Conservation (phyloP, 1,140 invertebrate species). For the Heliothis virescens region DNA sequence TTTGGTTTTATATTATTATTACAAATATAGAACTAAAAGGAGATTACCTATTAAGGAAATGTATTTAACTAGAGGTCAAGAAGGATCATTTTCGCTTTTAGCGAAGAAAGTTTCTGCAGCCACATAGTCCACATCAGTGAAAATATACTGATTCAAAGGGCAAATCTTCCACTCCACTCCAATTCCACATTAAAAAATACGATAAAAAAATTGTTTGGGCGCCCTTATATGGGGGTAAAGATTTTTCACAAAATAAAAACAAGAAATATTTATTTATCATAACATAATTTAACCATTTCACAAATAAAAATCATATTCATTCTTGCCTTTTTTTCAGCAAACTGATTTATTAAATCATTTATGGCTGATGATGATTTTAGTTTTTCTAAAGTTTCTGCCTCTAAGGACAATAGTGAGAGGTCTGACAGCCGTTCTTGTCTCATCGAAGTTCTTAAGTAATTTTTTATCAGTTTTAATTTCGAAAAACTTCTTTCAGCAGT, state of each 20-base stretch:
- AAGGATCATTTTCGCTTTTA: slow-evolving; percentile 22
- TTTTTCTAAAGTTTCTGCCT: slow-evolving; percentile 61
- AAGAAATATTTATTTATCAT: slow-evolving; percentile 51
- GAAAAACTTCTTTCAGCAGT: slow-evolving; percentile 60
- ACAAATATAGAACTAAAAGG: slow-evolving; percentile 15
- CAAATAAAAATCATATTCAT: slow-evolving; percentile 50
- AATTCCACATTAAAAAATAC: too few relatives aligned
- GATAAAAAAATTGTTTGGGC: background rate
- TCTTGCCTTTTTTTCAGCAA: slow-evolving; percentile 55
- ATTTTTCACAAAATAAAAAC: too few relatives aligned
- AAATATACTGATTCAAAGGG: too few relatives aligned
- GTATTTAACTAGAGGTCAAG: slow-evolving; percentile 22
- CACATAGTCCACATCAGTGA: too few relatives aligned
- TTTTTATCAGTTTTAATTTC: slow-evolving; percentile 67
- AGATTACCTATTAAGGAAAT: slow-evolving; percentile 12
- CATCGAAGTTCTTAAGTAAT: slow-evolving; percentile 61
- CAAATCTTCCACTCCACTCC: too few relatives aligned
- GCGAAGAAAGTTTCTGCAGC: too few relatives aligned
- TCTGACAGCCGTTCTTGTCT: slow-evolving; percentile 53
- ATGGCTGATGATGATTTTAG: slow-evolving; percentile 59
- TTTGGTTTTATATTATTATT: slow-evolving; percentile 20
- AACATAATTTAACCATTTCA: slow-evolving; percentile 48
- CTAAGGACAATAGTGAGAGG: slow-evolving; percentile 55
- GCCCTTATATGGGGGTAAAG: slow-evolving; percentile 3
- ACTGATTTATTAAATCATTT: slow-evolving; percentile 58